Evolutionary conservation across 2,888 invertebrate species (phyloP), one percentile per base, ranked within the genome.

Genomic region (Dermolepida albohirtum): DNA sequence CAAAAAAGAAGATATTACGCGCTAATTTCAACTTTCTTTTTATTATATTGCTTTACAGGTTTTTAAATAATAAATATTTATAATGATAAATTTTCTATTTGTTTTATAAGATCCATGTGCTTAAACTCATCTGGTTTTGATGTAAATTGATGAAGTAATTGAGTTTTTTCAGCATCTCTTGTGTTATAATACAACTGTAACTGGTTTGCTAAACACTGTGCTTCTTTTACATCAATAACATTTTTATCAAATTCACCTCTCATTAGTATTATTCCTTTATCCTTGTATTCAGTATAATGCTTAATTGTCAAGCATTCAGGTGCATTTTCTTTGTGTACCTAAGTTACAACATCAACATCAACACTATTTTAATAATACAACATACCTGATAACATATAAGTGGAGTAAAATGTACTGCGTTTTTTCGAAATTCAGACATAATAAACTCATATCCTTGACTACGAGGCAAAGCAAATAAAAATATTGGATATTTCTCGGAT

Each of bases 361-460:
- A 34, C 54, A 54, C n/a, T 34, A 51, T 1, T 0, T 12, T 40
- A 7, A 16, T 10, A 41, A 62, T 34, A 34, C 16, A 29, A 47
- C 22, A 7, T 74, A 91, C 91, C 87, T 95, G 95, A 82, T 91
- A 96, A 76, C 93, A 93, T 41, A 95, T 84, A 7, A 96, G 83
- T 0, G 95, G 93, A 1, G 95, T 95, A 80, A 95, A 94, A 80
- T 95, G 94, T 16, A 92, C 88, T 52, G 90, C 85, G 73, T 92
- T 89, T 1, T 87, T 88, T 44, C 87, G 84, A 80, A 89, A 92
- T 80, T 95, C 95, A 62, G 89, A 85, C 85, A 95, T 86, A 64
- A 95, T 89, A 80, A 95, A 95, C 82, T 96, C 95, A 78, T 93
- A 96, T 10, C 95, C 95, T 75, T 92, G 89, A 16, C 89, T 88